Evolutionary conservation across 2,113 vertebrate species (phyloP).

Genomic region (Cyanistes caeruleus): DNA sequence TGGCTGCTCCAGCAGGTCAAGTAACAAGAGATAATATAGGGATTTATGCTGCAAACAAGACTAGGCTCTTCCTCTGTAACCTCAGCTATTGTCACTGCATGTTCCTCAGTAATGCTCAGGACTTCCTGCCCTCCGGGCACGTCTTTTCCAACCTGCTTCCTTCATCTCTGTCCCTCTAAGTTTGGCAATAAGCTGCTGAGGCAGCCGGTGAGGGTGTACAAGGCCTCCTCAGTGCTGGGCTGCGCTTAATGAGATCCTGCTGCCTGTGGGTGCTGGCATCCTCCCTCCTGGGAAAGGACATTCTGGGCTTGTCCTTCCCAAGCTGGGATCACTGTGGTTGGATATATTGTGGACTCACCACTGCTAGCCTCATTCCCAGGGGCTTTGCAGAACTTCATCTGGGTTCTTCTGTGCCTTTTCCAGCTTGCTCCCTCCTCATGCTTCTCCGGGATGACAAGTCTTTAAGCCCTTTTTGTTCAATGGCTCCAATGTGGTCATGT

Average conservation of each 20-base stretch:
- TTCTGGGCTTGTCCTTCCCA: background rate
- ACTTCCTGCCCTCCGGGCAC: background rate
- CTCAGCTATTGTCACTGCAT: background rate
- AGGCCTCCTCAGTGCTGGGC: background rate
- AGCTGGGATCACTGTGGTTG: accelerated
- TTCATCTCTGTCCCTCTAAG: background rate
- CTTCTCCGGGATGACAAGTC: background rate
- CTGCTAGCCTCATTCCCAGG: background rate
- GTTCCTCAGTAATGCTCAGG: background rate
- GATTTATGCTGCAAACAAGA: constrained; percentile 36
- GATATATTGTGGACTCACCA: accelerated
- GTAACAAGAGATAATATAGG: background rate
- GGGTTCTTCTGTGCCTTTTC: background rate
- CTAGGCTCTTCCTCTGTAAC: background rate
- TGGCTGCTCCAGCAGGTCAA: constrained; percentile 32
- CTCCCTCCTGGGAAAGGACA: background rate
- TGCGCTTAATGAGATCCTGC: background rate
- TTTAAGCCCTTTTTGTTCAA: background rate
- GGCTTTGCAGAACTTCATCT: background rate
- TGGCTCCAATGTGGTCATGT: accelerated
- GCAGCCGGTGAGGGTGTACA: background rate
- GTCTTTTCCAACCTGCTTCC: background rate
- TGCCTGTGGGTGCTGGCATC: background rate
- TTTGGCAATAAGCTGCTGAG: background rate
- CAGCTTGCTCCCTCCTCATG: background rate